A percentile compares a stretch with the other conserved stretches of the same genome.
Evolutionary conservation across 92 coral and sea anemone species (phyloP).

Genomic region (Epizoanthus illoricatus): DNA sequence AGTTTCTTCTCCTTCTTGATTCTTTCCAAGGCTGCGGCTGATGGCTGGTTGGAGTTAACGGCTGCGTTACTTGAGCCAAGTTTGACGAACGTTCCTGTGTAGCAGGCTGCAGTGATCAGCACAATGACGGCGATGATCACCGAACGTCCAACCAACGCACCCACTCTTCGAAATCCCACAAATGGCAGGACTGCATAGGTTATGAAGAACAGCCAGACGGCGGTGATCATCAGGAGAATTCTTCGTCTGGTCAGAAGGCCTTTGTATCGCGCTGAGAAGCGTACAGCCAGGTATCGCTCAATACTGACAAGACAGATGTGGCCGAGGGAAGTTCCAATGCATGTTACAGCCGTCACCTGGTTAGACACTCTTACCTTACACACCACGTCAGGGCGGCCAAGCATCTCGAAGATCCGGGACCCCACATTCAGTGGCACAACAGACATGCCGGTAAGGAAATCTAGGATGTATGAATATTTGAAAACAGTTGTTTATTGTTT

Average conservation of each 20-base stretch:
- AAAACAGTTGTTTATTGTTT: not conserved
- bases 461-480: not conserved
- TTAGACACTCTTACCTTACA: not conserved
- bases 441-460: not conserved
- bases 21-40: too few species aligned
- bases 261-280: not conserved
- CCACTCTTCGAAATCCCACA: not conserved
- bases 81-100: not conserved
- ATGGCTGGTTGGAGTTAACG: too few species aligned
- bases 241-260: not conserved
- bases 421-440: not conserved
- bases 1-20: too few species aligned
- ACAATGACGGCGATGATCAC: not conserved
- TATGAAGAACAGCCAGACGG: not conserved
- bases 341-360: not conserved
- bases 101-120: not conserved
- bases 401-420: not conserved
- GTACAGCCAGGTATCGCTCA: slow-evolving; percentile 10
- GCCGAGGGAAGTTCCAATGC: not conserved
- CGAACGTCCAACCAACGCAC: not conserved
- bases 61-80: slow-evolving; percentile 7
- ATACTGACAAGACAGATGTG: slow-evolving; percentile 5
- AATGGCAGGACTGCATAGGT: not conserved
- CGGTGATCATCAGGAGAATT: not conserved
- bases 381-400: not conserved